phyloP scores from a whole-genome alignment of 2,113 vertebrate genomes.

The Megalops atlanticus region DNA sequence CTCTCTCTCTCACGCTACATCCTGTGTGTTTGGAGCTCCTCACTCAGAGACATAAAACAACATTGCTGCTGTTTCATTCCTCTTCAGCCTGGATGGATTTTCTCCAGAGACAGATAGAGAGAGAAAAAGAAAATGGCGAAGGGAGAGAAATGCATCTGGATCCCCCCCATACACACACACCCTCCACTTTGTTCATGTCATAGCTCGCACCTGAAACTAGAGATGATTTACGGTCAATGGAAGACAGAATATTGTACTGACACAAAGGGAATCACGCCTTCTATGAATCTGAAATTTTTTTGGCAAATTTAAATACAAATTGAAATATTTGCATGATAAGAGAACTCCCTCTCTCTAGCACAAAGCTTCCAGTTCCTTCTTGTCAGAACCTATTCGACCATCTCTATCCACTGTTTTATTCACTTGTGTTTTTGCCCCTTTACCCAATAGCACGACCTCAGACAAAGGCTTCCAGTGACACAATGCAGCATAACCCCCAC shows the following conservation, averaged over 20 bases:
- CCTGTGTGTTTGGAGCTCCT: background rate
- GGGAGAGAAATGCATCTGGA: background rate
- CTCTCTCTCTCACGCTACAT: slow-evolving; percentile 17
- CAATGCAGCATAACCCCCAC: too few relatives aligned
- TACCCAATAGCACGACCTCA: background rate
- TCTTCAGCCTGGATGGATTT: background rate
- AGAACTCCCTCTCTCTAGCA: background rate
- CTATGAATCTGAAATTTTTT: background rate
- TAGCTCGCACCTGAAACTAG: background rate
- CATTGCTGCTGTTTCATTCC: background rate
- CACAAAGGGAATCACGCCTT: background rate
- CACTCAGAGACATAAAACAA: background rate
- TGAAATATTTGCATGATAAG: background rate
- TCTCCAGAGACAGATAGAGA: background rate
- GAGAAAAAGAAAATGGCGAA: background rate
- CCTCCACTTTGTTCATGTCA: background rate
- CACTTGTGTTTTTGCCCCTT: background rate
- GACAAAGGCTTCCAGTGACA: too few relatives aligned
- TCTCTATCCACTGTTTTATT: background rate
- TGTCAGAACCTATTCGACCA: too few relatives aligned
- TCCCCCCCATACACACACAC: too few relatives aligned
- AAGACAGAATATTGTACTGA: background rate
- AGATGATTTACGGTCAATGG: background rate
- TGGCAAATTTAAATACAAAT: background rate
- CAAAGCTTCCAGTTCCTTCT: background rate